phyloP scores from a whole-genome alignment of 2,113 vertebrate species.

The Cochlearius cochlearius region DNA sequence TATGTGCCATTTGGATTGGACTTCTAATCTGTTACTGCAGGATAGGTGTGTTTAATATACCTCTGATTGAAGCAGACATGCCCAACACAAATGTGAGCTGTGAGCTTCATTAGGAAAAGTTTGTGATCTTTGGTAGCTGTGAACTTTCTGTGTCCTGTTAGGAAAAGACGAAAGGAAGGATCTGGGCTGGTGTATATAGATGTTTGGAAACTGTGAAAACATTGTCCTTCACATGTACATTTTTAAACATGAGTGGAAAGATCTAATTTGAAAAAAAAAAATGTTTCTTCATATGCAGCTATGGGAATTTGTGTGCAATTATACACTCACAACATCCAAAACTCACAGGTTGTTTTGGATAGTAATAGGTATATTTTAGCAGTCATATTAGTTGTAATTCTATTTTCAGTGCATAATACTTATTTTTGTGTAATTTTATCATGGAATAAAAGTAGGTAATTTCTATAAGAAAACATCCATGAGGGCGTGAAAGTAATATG shows the following conservation, averaged over 20 bases:
- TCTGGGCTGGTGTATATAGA: neutral
- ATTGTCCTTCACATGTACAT: neutral
- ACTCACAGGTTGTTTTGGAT: neutral
- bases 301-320: neutral
- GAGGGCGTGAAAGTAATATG: neutral
- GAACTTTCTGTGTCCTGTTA: neutral
- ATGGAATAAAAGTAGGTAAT: neutral
- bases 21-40: neutral
- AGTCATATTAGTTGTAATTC: neutral
- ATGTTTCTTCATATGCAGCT: neutral
- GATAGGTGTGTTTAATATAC: neutral
- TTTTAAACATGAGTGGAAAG: neutral
- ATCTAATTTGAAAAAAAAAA: neutral
- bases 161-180: neutral
- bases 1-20: neutral
- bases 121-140: neutral
- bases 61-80: neutral
- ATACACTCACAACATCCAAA: neutral
- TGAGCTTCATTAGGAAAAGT: neutral
- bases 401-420: neutral
- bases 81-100: neutral
- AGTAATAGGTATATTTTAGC: neutral
- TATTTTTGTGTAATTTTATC: neutral
- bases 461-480: neutral
- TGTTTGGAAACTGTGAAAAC: neutral